Conservation (phyloP, 2,888 invertebrate genomes). For the Tipula helvola region DNA sequence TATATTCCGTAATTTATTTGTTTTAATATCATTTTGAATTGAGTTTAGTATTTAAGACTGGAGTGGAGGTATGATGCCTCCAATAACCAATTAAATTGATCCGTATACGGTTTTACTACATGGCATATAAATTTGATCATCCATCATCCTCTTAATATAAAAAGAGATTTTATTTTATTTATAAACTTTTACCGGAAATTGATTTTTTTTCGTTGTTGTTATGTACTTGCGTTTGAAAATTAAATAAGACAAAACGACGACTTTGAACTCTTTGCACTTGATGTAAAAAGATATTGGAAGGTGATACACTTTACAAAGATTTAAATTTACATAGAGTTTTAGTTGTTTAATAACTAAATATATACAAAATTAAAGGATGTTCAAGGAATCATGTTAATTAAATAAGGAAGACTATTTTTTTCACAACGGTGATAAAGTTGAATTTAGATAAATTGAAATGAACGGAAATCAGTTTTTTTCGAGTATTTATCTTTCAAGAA, state of each 20-base stretch:
- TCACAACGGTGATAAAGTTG: too few relatives aligned
- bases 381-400: too few relatives aligned
- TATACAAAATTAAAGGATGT: too few relatives aligned
- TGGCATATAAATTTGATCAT: not conserved
- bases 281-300: not conserved
- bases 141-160: not conserved
- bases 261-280: not conserved
- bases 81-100: not conserved
- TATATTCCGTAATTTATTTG: not conserved
- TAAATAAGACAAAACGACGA: not conserved
- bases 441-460: too few relatives aligned
- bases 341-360: too few relatives aligned
- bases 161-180: not conserved
- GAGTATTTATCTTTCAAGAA: too few relatives aligned
- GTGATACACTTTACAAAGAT: too few relatives aligned
- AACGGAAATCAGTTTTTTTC: too few relatives aligned
- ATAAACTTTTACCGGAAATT: not conserved
- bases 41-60: not conserved
- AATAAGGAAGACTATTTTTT: too few relatives aligned
- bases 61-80: not conserved
- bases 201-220: not conserved
- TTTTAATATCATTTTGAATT: not conserved
- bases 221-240: not conserved
- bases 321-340: too few relatives aligned
- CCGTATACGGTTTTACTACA: not conserved